Base-by-base conservation (phyloP, 2,797 vertebrate species). In the Graptemys geographica region DNA sequence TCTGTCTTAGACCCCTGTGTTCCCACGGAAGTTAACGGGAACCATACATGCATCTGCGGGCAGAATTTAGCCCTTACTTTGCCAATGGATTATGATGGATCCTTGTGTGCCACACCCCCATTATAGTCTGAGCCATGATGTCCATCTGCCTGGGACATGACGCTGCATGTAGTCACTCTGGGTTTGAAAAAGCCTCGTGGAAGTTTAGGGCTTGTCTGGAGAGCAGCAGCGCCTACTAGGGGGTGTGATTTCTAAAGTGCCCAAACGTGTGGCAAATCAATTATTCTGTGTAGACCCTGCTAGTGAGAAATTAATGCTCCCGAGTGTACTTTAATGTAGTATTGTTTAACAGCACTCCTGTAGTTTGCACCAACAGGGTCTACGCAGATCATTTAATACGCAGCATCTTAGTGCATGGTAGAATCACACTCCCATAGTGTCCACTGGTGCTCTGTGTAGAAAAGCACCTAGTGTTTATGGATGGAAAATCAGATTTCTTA, bases 401-500 rank as follows among this genome's bases (percentile, higher is more conserved):
- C 15, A 62, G 31, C 13, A 31, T 31, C 13, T 62, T 62, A 62
- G 13, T 15, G 13, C 59, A 62, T 33, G 28, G 3, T 62, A 62
- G 12, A 31, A 16, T 55, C 55, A 55, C 55, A 25, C 21, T 23
- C 55, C 55, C 55, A 55, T 10, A 55, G 53, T 55, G 12, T 33
- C 59, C 59, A 16, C 59, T 31, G 13, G 12, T 62, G 59, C 31
- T 31, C 13, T 62, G 31, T 31, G 3, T 93, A 96, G 93, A 96
- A 94, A 90, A 86, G 91, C 55, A 55, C 55, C 23, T 55, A 10
- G 55, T 33, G 89, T 37, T 81, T 90, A 90, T 94, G 92, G 90
- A 96, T 92, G 93, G 97, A 94, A 96, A 87, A 97, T 80, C 72
- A 96, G 93, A 82, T 2, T 78, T 96, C 92, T 56, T 95, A 72